Evolutionary conservation across 2,113 vertebrate species (phyloP), one percentile per base, ranked within the genome.

Genomic region (Ammospiza caudacuta): DNA sequence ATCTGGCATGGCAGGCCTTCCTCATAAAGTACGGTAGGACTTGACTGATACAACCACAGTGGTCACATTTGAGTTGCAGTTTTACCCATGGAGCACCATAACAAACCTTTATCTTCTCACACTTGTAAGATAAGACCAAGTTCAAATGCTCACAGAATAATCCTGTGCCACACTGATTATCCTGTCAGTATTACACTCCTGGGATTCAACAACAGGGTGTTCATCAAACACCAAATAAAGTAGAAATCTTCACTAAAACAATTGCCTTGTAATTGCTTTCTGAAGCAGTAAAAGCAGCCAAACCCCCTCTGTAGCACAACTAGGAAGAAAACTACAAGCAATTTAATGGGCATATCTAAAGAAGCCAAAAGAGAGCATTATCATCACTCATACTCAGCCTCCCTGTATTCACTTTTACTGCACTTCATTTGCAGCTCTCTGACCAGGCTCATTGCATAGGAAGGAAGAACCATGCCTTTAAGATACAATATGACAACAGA

Each of bases 401-500:
- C 44, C 57, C 28, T 64, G 0, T 39, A 83, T 15, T 43, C 6
- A 28, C 14, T 92, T 72, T 12, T 28, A 1, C 28, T 39, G 12
- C 8, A 7, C 12, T 73, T 61, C 1, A 28, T 13, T 79, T 58
- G 55, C 31, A 47, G 9, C 43, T 77, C 69, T 46, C 58, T 59
- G 16, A 88, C 20, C 17, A 7, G 0, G 5, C 27, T 78, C 20
- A 37, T 16, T 63, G 0, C 12, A 81, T 28, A 80, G 14, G 12
- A 62, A 61, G 2, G 8, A 49, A 47, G 2, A 75, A 1, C 5
- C 19, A 25, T 10, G 4, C 46, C 44, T 86, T 31, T 61, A 63
- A 17, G 10, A 68, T 41, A 2, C 12, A 57, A 10, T 1, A 18
- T 9, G 0, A 59, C 25, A 46, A 37, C 6, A 20, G 4, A 4